A percentile compares a stretch with the other conserved stretches of the same genome.
These are phyloP conservation scores for Proisotoma minuta DNA, from an alignment of 2,888 invertebrate species.

Conservation along the genomic window DNA sequence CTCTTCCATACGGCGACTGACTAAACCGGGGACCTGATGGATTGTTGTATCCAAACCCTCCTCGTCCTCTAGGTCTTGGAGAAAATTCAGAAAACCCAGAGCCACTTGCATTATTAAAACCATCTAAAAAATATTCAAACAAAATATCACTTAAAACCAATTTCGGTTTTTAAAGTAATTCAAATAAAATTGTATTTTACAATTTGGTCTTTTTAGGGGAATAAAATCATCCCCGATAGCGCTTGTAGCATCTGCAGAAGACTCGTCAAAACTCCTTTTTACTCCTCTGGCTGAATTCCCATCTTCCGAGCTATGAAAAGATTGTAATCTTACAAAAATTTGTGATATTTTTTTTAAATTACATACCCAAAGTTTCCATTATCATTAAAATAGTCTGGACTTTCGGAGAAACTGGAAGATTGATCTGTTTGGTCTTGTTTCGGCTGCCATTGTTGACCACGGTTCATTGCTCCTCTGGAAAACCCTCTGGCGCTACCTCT, in stretches of 20 bases:
- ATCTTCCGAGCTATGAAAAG: background rate
- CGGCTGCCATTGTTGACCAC: too few relatives aligned
- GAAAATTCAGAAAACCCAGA: background rate
- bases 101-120: too few relatives aligned
- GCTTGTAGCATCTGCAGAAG: too few relatives aligned
- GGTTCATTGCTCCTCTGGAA: too few relatives aligned
- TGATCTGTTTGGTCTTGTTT: too few relatives aligned
- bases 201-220: background rate
- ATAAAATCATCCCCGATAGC: background rate
- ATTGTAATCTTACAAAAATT: background rate
- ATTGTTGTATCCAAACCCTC: background rate
- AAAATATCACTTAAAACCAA: background rate
- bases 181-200: background rate
- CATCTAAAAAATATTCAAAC: background rate
- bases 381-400: background rate
- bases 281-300: slow-evolving; percentile 1
- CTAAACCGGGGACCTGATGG: background rate
- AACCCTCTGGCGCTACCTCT: background rate
- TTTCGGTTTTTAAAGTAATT: background rate
- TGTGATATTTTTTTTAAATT: background rate
- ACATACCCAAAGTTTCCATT: background rate
- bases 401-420: too few relatives aligned
- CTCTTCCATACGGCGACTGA: background rate
- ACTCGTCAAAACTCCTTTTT: background rate
- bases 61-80: background rate